Base-by-base conservation (phyloP, 2,113 vertebrate species). In the Heteronetta atricapilla region DNA sequence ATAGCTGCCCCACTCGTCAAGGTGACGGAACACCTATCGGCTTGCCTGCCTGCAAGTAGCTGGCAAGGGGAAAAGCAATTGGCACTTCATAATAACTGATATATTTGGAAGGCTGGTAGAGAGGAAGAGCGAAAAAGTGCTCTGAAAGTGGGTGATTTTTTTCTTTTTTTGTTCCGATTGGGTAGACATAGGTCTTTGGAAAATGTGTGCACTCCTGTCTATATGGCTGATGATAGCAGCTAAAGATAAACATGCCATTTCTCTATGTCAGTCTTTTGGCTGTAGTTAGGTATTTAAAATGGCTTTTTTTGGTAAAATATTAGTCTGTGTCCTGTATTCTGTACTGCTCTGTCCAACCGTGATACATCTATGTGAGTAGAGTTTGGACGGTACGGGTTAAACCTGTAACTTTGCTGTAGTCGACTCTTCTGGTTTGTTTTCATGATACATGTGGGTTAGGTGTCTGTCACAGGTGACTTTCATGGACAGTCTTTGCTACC, bases 1-100 rank as follows among this genome's bases (percentile, higher is more conserved):
- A 84, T 63, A 77, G 92, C 86, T 91, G 87, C 64, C 79, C 82
- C 33, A 1, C 75, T 89, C 93, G 90, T 94, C 93, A 94, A 73
- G 34, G 42, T 93, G 78, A 93, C 77, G 8, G 56, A 72, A 78
- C 93, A 58, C 87, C 91, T 94, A 42, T 91, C 44, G 28, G 79
- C 93, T 95, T 12, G 5, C 87, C 74, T 94, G 60, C 53, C 19
- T 52, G 50, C 50, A 52, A 48, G 68, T 28, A 52, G 52, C 86
- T 95, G 90, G 84, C 91, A 77, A 34, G 44, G 76, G 52, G 48
- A 78, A 80, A 90, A 76, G 72, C 91, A 90, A 22, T 86, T 93
- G 92, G 83, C 59, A 72, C 90, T 77, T 76, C 3, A 22, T 87
- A 60, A 79, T 74, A 52, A 72, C 81, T 92, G 86, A 94, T 89